Evolutionary conservation across 2,113 vertebrate genomes (phyloP), one percentile per base, ranked within the genome.

Genomic region (Misgurnus mizolepis): DNA sequence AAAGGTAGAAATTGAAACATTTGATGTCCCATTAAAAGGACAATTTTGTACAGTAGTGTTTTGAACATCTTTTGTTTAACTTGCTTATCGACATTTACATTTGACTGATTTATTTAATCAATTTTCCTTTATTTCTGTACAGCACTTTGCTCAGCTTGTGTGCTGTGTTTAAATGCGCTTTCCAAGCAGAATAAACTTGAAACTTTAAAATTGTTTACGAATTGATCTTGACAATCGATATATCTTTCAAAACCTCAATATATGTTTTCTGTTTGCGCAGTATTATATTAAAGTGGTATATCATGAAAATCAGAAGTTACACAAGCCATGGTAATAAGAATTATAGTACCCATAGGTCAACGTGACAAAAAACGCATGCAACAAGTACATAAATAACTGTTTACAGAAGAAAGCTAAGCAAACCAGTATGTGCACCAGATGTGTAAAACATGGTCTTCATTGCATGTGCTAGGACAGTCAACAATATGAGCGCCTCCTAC

Each of bases 401-500:
- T 27, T 40, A 39, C 40, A 18, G 40, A 65, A 67, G 47, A 80
- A 39, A 74, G 40, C 50, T 55, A 53, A 65, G 45, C 67, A 64
- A 62, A 41, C 10, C 34, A 17, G 50, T 67, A 61, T 27, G 43
- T 17, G 41, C 41, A 67, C 41, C 49, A 58, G 40, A 65, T 66
- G 53, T 65, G 22, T 11, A 66, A 73, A 58, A 22, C 41, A 45
- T n/a, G 34, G 53, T 11, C 61, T 7, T 45, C 34, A 70, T 49
- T 61, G 50, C 73, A 76, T 43, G 49, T 60, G 39, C 65, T 27
- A 47, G 41, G n/a, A 22, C 43, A 50, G 60, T 70, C 47, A 77
- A 66, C 62, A 69, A 64, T 53, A 75, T 55, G 11, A 45, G 53
- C 49, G 76, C 41, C 6, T 14, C 73, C 78, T 76, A 49, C 4